Evolutionary conservation across 2,113 vertebrate genomes (phyloP).

Genomic region (Laticauda laticaudata): DNA sequence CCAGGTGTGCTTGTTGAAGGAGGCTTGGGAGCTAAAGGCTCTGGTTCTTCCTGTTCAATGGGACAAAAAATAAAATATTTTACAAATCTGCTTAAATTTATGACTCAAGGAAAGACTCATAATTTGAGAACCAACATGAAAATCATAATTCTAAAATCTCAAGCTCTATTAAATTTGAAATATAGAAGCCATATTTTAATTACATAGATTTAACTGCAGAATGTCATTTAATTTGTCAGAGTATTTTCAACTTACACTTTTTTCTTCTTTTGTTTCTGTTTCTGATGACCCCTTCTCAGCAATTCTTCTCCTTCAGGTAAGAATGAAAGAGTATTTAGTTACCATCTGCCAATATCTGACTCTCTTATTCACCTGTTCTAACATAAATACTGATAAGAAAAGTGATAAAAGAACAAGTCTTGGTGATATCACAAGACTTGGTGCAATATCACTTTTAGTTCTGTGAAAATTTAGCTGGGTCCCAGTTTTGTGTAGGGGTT

Average conservation of each 20-base stretch:
- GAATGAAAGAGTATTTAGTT: not conserved
- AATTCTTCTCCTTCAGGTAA: slow-evolving; percentile 89
- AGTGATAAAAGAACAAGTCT: not conserved
- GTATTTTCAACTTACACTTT: slow-evolving; percentile 77
- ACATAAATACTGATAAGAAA: not conserved
- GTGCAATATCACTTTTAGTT: not conserved
- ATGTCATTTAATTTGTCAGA: not conserved
- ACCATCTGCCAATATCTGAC: slow-evolving; percentile 28
- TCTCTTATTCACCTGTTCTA: not conserved
- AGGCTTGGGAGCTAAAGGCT: slow-evolving; percentile 82
- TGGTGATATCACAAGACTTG: not conserved
- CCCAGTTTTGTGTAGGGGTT: not conserved
- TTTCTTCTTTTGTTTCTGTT: slow-evolving; percentile 86
- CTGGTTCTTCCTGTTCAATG: slow-evolving; percentile 85
- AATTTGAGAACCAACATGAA: not conserved
- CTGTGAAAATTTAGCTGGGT: not conserved
- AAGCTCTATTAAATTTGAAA: not conserved
- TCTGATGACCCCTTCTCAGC: slow-evolving; percentile 96
- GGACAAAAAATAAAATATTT: not conserved
- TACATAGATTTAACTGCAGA: not conserved
- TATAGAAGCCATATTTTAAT: fast-evolving
- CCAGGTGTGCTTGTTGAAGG: slow-evolving; percentile 94
- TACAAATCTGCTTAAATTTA: slow-evolving; percentile 18
- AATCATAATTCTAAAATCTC: not conserved
- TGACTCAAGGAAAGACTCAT: not conserved